Evolutionary conservation across 2,113 vertebrate species (phyloP).

Genomic region (Melanotaenia duboulayi): DNA sequence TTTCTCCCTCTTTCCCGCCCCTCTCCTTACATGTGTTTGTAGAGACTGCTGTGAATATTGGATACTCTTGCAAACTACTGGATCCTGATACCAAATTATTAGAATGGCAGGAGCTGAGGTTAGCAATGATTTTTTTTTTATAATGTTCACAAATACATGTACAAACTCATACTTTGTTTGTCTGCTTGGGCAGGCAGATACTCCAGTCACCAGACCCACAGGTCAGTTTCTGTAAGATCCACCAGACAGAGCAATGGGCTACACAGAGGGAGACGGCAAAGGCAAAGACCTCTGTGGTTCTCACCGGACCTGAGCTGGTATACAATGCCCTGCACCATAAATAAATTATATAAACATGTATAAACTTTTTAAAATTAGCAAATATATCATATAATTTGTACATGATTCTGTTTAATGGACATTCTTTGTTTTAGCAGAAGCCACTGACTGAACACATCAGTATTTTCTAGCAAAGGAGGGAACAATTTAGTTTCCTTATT

Average conservation of each 20-base stretch:
- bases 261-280: slow-evolving; percentile 47
- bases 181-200: slow-evolving; percentile 80
- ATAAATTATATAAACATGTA: neutral
- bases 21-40: slow-evolving; percentile 8
- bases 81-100: slow-evolving; percentile 86
- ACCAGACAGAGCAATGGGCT: slow-evolving; percentile 49
- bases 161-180: slow-evolving; percentile 48
- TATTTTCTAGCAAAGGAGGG: neutral
- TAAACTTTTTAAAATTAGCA: neutral
- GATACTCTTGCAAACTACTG: slow-evolving; percentile 90
- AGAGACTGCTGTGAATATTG: slow-evolving; percentile 94
- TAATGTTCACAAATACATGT: slow-evolving; percentile 22
- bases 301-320: slow-evolving; percentile 91
- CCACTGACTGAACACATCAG: too few relatives aligned
- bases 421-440: neutral
- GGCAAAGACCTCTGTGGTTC: slow-evolving; percentile 83
- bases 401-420: neutral
- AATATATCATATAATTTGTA: neutral
- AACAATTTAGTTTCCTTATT: neutral
- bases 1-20: neutral
- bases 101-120: slow-evolving; percentile 89
- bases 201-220: slow-evolving; percentile 82
- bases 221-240: slow-evolving; percentile 67
- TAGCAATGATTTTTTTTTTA: slow-evolving; percentile 31
- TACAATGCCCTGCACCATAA: slow-evolving; percentile 39